Base-by-base conservation (phyloP, 2,888 invertebrate genomes). In the Luffia ferchaultella region DNA sequence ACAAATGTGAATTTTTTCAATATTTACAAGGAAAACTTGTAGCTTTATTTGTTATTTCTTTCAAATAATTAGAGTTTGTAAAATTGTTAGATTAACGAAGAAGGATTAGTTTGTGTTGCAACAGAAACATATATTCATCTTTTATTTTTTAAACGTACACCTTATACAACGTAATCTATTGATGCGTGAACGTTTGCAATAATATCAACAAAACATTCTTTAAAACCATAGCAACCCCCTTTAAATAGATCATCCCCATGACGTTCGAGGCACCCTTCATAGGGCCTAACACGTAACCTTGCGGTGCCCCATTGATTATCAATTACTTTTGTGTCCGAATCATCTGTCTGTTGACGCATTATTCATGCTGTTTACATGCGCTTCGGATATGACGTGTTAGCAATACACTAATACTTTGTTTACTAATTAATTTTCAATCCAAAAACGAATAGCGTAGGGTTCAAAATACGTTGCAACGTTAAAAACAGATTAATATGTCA, bases 181-280 rank as follows among this genome's bases (percentile, higher is more conserved):
- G n/a, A n/a, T n/a, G n/a, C n/a, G n/a, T n/a, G 42, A 50, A 41
- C 17, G 46, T 44, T 19, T 19, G 20, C 18, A 48, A 51, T 45
- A 43, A 58, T 76, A 79, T 76, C 69, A 76, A 76, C 76, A 72
- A 80, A 78, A 78, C 74, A 72, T 64, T 42, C 65, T 50, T 45
- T 52, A 30, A 57, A 54, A 46, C 62, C 73, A 66, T 74, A 70
- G 72, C 75, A 74, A 78, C 75, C 63, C 61, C 30, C 30, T 30
- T 82, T 70, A 62, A 75, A 80, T 82, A 82, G 82, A 82, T 83
- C 82, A 83, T 83, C 75, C 68, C 30, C 71, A 70, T 80, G 82
- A 80, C 80, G 69, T 78, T 76, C 74, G 69, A 76, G 76, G 76
- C 79, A 76, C 74, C 65, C 70, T 30, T 30, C 12, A 30, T 65